phyloP scores from a whole-genome alignment of 2,888 invertebrate species.

The Pollenia angustigena region DNA sequence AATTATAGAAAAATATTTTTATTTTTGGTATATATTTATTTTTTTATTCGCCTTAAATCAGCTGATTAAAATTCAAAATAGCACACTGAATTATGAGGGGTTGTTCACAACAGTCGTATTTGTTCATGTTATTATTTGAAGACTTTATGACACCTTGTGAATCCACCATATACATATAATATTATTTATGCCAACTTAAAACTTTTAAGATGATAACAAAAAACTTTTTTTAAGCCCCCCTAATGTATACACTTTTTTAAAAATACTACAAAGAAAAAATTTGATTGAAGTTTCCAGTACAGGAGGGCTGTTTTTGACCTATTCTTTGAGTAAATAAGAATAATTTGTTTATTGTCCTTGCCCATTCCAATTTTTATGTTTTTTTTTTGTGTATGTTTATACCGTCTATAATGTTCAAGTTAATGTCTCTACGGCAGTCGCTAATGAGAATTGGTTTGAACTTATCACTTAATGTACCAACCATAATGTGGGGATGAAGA shows the following conservation, averaged over 20 bases:
- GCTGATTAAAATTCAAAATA: no score
- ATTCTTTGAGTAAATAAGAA: slow-evolving; percentile 28
- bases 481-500: slow-evolving; percentile 36
- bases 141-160: no score
- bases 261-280: neutral
- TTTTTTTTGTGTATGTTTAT: slow-evolving; percentile 3
- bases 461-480: slow-evolving; percentile 63
- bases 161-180: no score
- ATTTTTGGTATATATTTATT: no score
- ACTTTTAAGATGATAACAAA: no score
- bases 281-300: neutral
- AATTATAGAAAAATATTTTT: no score
- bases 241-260: neutral
- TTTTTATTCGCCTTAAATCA: no score
- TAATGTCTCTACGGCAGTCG: slow-evolving; percentile 47
- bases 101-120: no score
- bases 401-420: slow-evolving; percentile 26
- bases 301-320: slow-evolving; percentile 11
- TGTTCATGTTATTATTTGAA: no score
- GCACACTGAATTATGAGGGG: no score
- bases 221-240: no score
- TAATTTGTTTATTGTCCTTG: slow-evolving; percentile 19
- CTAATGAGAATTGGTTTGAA: slow-evolving; percentile 64
- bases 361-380: slow-evolving; percentile 12
- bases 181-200: no score